Evolutionary conservation across 2,113 vertebrate species (phyloP).

Genomic region (Mustela lutreola): DNA sequence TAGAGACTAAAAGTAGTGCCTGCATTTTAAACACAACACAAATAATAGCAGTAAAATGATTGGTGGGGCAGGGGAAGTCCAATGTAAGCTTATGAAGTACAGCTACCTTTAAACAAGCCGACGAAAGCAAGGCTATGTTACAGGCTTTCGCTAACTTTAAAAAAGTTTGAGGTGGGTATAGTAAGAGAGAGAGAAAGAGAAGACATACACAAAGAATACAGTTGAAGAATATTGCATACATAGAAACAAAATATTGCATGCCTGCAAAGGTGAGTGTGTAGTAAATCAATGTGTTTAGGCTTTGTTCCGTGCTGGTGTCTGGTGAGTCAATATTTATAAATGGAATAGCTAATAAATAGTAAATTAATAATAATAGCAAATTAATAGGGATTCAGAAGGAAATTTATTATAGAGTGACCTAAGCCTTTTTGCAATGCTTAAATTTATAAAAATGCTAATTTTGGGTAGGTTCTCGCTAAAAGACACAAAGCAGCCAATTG

Average conservation of each 20-base stretch:
- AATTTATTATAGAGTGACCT: background rate
- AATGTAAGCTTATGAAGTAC: background rate
- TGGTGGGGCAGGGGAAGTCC: background rate
- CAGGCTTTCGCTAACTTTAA: background rate
- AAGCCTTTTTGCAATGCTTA: background rate
- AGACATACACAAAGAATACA: background rate
- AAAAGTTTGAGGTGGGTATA: background rate
- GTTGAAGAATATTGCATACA: background rate
- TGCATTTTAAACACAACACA: background rate
- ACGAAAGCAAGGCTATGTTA: background rate
- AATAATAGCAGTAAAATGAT: background rate
- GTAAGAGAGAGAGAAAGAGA: accelerated
- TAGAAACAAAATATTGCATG: background rate
- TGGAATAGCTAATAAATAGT: background rate
- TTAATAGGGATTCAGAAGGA: background rate
- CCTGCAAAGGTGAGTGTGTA: background rate
- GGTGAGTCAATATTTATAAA: background rate
- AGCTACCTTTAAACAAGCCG: background rate
- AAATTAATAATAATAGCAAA: background rate
- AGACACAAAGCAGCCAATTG: background rate
- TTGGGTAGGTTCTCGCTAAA: background rate
- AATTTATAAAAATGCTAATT: background rate
- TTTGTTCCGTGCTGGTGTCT: background rate
- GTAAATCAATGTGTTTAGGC: background rate
- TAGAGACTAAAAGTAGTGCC: background rate